Evolutionary conservation across 1,140 invertebrate species (phyloP).

Genomic region (Dinothrombium tinctorium): DNA sequence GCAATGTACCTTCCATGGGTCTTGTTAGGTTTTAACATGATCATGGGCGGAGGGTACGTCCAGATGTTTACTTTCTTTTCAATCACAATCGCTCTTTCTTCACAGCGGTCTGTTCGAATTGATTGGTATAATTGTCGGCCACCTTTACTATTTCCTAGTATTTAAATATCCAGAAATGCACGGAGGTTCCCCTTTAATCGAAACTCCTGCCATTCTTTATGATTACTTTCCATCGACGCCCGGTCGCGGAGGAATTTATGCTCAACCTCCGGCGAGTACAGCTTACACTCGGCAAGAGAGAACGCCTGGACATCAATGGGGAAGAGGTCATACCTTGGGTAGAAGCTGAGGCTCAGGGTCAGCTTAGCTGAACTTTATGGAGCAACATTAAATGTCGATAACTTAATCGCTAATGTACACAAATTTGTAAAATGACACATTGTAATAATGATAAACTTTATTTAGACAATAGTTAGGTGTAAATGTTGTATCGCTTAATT

Average conservation of each 20-base stretch:
- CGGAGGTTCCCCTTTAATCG: slow-evolving; percentile 52
- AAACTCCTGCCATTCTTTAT: slow-evolving; percentile 60
- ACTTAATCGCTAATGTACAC: too few species aligned
- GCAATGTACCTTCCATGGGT: slow-evolving; percentile 96
- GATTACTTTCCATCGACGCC: slow-evolving; percentile 25
- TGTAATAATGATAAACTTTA: too few species aligned
- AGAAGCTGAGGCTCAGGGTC: too few species aligned
- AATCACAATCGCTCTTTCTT: slow-evolving; percentile 15
- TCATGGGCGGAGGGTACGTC: slow-evolving; percentile 56
- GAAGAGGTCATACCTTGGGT: slow-evolving; percentile 13
- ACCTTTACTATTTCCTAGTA: slow-evolving; percentile 85
- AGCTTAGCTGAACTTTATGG: too few species aligned
- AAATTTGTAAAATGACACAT: too few species aligned
- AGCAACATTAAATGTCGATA: too few species aligned
- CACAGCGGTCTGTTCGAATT: slow-evolving; percentile 65
- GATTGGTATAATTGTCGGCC: slow-evolving; percentile 81
- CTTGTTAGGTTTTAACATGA: slow-evolving; percentile 72
- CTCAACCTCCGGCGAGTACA: slow-evolving; percentile 21
- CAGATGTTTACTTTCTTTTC: slow-evolving; percentile 1
- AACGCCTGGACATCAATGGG: slow-evolving; percentile 14
- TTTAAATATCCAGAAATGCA: slow-evolving; percentile 93
- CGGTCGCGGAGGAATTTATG: slow-evolving; percentile 20
- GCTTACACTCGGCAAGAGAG: slow-evolving; percentile 10
- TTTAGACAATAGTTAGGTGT: too few species aligned
- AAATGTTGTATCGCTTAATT: too few species aligned